Evolutionary conservation across 2,797 vertebrate species (phyloP).

Genomic region (Pseudotriccus pelzelni): DNA sequence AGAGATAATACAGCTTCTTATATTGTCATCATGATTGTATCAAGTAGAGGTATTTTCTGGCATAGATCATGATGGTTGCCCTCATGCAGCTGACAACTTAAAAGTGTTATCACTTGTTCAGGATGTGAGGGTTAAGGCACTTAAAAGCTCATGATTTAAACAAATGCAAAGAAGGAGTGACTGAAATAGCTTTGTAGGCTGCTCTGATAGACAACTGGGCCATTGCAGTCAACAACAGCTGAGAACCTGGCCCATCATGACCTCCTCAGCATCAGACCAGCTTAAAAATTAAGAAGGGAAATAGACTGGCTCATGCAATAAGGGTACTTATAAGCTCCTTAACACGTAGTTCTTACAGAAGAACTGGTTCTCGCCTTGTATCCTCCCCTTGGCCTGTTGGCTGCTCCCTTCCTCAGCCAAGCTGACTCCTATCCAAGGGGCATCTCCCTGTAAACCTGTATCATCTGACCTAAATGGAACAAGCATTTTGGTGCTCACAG

Average conservation of each 20-base stretch:
- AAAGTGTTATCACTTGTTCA: background rate
- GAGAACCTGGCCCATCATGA: background rate
- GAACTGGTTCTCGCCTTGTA: background rate
- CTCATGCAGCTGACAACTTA: background rate
- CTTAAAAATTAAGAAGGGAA: constrained; percentile 51
- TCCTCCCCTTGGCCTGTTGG: background rate
- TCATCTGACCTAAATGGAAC: background rate
- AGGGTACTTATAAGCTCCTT: constrained; percentile 34
- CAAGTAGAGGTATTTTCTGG: background rate
- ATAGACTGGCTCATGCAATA: constrained; percentile 1
- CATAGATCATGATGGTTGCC: background rate
- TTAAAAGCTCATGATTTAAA: constrained; percentile 36
- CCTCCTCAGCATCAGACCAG: constrained; percentile 36
- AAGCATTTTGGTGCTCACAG: background rate
- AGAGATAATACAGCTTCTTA: background rate
- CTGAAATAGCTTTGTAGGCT: constrained; percentile 29
- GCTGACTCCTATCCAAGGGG: background rate
- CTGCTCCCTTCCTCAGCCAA: background rate
- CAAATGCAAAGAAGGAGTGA: background rate
- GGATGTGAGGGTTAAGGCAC: background rate
- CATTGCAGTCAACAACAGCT: background rate
- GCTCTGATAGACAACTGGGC: background rate
- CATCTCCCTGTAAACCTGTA: background rate
- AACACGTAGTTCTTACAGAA: background rate
- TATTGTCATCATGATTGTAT: background rate